Evolutionary conservation across 2,888 invertebrate genomes (phyloP).

Genomic region (Endomychus coccineus): DNA sequence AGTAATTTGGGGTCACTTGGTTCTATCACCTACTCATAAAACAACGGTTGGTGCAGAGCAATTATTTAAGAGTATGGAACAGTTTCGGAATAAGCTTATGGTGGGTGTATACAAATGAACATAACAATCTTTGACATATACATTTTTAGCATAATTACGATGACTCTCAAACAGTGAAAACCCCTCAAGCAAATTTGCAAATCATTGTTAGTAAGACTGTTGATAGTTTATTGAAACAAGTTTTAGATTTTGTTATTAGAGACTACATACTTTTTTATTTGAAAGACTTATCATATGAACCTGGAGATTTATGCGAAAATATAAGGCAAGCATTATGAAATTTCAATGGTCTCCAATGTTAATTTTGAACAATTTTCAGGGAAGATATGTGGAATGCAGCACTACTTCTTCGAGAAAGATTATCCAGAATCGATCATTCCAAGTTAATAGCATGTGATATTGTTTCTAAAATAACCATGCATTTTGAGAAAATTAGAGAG

Average conservation of each 20-base stretch:
- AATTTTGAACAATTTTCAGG: constrained; percentile 41
- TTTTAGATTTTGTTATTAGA: constrained; percentile 69
- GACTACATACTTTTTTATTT: constrained; percentile 77
- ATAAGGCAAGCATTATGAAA: constrained; percentile 42
- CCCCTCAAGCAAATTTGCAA: constrained; percentile 37
- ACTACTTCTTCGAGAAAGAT: constrained; percentile 64
- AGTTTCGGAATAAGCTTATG: constrained; percentile 55
- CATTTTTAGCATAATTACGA: constrained; percentile 12
- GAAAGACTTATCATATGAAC: constrained; percentile 50
- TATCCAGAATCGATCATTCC: constrained; percentile 70
- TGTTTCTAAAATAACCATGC: constrained; percentile 70
- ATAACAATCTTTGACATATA: neutral
- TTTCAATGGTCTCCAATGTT: constrained; percentile 1
- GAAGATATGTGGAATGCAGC: constrained; percentile 80
- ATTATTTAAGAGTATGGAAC: constrained; percentile 54
- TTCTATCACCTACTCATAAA: constrained; percentile 58
- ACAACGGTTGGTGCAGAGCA: constrained; percentile 54
- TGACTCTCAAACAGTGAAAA: constrained; percentile 1
- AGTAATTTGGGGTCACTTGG: constrained; percentile 56
- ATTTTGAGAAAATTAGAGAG: constrained; percentile 78
- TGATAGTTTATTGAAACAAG: constrained; percentile 73
- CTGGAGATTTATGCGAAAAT: constrained; percentile 43
- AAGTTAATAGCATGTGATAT: constrained; percentile 77
- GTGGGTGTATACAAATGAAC: constrained; percentile 37
- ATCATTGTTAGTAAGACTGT: constrained; percentile 77